Evolutionary conservation across 2,797 vertebrate genomes (phyloP).

Genomic region (Coccyzus lansbergi): DNA sequence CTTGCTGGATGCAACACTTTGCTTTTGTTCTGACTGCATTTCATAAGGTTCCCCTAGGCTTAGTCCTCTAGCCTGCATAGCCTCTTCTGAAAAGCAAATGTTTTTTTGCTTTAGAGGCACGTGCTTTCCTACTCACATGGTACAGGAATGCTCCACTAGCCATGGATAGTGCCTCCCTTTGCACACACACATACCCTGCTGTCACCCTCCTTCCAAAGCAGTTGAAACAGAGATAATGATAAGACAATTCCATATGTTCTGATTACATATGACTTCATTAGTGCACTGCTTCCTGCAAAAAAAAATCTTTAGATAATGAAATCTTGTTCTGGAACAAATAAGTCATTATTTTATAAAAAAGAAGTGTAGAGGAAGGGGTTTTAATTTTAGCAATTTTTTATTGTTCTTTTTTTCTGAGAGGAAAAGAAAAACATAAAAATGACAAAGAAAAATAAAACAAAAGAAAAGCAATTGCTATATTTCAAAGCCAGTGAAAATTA

Average conservation of each 20-base stretch:
- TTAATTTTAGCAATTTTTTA: background rate
- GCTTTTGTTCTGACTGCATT: background rate
- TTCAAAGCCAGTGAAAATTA: conserved; percentile 77
- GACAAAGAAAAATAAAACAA: conserved; percentile 53
- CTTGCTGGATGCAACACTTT: background rate
- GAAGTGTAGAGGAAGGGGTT: background rate
- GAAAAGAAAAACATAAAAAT: conserved; percentile 5
- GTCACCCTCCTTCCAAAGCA: background rate
- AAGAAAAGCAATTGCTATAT: conserved; percentile 61
- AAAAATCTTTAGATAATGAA: conserved; percentile 48
- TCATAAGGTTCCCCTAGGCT: background rate
- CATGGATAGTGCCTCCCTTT: background rate
- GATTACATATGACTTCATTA: conserved; percentile 59
- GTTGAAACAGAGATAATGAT: conserved; percentile 13
- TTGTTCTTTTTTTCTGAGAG: background rate
- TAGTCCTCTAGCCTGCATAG: background rate
- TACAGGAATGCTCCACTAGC: background rate
- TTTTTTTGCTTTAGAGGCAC: background rate
- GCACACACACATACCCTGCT: background rate
- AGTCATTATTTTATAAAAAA: background rate
- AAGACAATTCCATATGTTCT: conserved; percentile 50
- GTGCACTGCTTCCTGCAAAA: background rate
- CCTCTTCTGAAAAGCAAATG: background rate
- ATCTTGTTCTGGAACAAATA: conserved; percentile 38
- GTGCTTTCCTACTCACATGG: background rate